Evolutionary conservation across 2,888 invertebrate species (phyloP).

Genomic region (Synergus umbraculus): DNA sequence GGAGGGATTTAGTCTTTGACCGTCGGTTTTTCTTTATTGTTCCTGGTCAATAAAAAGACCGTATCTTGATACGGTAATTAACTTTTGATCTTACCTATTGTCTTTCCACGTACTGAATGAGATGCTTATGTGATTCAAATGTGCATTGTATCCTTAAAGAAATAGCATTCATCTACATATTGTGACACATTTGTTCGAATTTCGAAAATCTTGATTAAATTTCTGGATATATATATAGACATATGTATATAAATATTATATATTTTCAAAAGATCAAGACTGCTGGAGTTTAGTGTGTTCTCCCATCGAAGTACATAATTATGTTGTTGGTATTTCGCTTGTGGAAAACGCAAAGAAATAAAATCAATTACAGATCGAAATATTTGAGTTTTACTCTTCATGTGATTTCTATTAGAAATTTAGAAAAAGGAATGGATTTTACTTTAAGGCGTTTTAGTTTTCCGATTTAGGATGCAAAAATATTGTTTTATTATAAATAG

Average conservation of each 20-base stretch:
- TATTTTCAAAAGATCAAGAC: conserved; percentile 37
- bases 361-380: conserved; percentile 25
- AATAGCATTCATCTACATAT: conserved; percentile 30
- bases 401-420: not conserved
- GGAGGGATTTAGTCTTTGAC: conserved; percentile 19
- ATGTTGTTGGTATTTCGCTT: conserved; percentile 11
- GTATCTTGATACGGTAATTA: not conserved
- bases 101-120: conserved; percentile 23
- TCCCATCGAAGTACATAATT: conserved; percentile 1
- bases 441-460: not conserved
- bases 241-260: conserved; percentile 36
- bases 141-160: conserved; percentile 33
- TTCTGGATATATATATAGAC: conserved; percentile 3
- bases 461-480: too few species aligned
- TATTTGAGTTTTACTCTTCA: not conserved
- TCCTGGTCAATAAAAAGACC: not conserved
- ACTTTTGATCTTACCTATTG: conserved; percentile 25
- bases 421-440: not conserved
- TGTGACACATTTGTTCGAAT: conserved; percentile 36
- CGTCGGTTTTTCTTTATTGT: not conserved
- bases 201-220: conserved; percentile 6
- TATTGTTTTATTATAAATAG: too few species aligned
- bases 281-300: conserved; percentile 2
- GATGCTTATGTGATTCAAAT: conserved; percentile 35
- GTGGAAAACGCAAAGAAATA: conserved; percentile 5